Percentiles rank a stretch among this genome's conserved stretches.
These are phyloP conservation scores for Popillia japonica DNA, from an alignment of 1,140 invertebrate species.

Conservation along the genomic window DNA sequence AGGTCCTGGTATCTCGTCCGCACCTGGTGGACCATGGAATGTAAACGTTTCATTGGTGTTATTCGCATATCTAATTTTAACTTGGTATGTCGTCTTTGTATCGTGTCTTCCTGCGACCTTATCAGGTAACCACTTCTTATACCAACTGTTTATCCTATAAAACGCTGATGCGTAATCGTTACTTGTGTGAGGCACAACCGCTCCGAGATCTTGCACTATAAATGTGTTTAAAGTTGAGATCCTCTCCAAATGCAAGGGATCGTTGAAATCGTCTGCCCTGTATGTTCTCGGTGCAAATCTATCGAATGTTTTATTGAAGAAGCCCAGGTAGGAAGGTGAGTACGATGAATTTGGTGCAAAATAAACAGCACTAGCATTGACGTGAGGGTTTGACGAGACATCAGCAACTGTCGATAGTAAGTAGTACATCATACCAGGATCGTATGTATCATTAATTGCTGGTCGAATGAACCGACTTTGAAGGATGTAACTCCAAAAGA, in stretches of 20 bases:
- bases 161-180: conserved; percentile 90
- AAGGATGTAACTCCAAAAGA: conserved; percentile 95
- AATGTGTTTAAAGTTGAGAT: conserved; percentile 93
- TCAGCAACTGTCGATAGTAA: conserved; percentile 95
- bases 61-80: conserved; percentile 92
- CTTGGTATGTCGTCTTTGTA: conserved; percentile 92
- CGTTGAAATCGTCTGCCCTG: conserved; percentile 91
- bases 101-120: conserved; percentile 82
- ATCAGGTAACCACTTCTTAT: conserved; percentile 88
- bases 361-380: conserved; percentile 94
- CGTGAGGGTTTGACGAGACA: conserved; percentile 89
- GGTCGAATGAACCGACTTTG: conserved; percentile 90
- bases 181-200: conserved; percentile 74
- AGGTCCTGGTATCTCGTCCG: conserved; percentile 88
- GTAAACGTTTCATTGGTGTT: conserved; percentile 95
- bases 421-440: conserved; percentile 98
- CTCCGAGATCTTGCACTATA: conserved; percentile 82
- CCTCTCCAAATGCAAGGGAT: conserved; percentile 90
- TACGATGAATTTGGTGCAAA: conserved; percentile 95
- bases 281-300: conserved; percentile 94
- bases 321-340: conserved; percentile 92
- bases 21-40: conserved; percentile 92
- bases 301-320: conserved; percentile 96
- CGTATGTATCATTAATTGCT: conserved; percentile 89
- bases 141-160: conserved; percentile 95